These are phyloP conservation scores for Anolis carolinensis DNA, from an alignment of 2,113 vertebrate genomes.

Conservation along the genomic window DNA sequence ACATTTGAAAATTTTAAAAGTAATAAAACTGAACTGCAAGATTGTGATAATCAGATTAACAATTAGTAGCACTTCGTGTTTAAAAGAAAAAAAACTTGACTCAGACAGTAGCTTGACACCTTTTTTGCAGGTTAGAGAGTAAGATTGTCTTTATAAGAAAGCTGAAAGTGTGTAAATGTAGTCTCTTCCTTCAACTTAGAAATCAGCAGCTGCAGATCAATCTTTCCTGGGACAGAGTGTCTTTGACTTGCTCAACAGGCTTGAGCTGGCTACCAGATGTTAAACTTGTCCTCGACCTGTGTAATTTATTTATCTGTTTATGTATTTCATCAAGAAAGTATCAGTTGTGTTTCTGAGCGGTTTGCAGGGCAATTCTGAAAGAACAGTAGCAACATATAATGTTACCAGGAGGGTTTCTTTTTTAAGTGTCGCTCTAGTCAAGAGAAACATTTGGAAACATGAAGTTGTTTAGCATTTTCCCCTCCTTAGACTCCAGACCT, in stretches of 20 bases:
- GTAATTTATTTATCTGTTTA: slow-evolving; percentile 85
- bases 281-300: slow-evolving; percentile 73
- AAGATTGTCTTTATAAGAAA: slow-evolving; percentile 23
- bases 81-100: slow-evolving; percentile 10
- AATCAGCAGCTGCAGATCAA: slow-evolving; percentile 68
- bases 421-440: slow-evolving; percentile 66
- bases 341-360: slow-evolving; percentile 76
- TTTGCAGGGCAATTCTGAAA: slow-evolving; percentile 73
- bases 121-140: slow-evolving; percentile 16
- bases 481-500: slow-evolving; percentile 55
- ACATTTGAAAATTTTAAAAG: neutral
- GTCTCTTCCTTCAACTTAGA: slow-evolving; percentile 53
- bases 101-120: neutral
- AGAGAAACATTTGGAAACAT: slow-evolving; percentile 67
- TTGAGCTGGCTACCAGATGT: slow-evolving; percentile 79
- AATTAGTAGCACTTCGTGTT: neutral
- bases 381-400: slow-evolving; percentile 78
- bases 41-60: neutral
- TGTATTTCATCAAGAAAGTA: slow-evolving; percentile 77
- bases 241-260: slow-evolving; percentile 80
- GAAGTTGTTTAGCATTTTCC: slow-evolving; percentile 66
- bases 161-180: slow-evolving; percentile 49
- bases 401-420: slow-evolving; percentile 71
- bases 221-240: slow-evolving; percentile 73
- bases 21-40: slow-evolving; percentile 22